Evolutionary conservation across 2,888 invertebrate genomes (phyloP), one percentile per base, ranked within the genome.

Genomic region (Beris chalybata): DNA sequence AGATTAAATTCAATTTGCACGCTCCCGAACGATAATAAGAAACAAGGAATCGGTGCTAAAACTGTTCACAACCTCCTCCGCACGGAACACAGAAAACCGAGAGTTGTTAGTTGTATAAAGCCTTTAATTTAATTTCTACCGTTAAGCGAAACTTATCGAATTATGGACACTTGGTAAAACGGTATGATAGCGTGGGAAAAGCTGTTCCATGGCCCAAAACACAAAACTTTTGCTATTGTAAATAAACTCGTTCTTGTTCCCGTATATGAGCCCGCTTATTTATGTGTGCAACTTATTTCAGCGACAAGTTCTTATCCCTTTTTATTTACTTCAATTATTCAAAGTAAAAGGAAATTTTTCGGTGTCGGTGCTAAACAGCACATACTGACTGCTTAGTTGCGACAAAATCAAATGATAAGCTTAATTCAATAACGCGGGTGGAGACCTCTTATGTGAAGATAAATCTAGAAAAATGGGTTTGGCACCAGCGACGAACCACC

Each of bases 341-440:
- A 66, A 68, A 66, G 57, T 64, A 64, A 66, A 68, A 57, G 65
- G 48, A 68, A 68, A 64, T 53, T 61, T 61, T 61, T 52, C 47
- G 38, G 54, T 55, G 61, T 57, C 54, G 58, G 48, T 64, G 66
- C 50, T 52, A 32, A 57, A 57, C 50, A 57, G 67, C 56, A 65
- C 68, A 68, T 15, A 52, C 70, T 69, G 71, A 68, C 69, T 69
- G 70, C 66, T 70, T 70, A 68, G 70, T 70, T 66, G 71, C 68
- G 70, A 69, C 70, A 70, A 71, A 71, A 71, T 71, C 70, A 71
- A 71, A 71, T 71, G 71, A 71, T 71, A 69, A 71, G 70, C 71
- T 68, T 71, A 71, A 71, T 71, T 71, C 71, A 71, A 71, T 71
- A 71, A 71, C 68, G 71, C 65, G 59, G 65, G 67, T 67, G 67